These are phyloP conservation scores for Megaleporinus macrocephalus DNA, from an alignment of 2,113 vertebrate species.

Conservation along the genomic window DNA sequence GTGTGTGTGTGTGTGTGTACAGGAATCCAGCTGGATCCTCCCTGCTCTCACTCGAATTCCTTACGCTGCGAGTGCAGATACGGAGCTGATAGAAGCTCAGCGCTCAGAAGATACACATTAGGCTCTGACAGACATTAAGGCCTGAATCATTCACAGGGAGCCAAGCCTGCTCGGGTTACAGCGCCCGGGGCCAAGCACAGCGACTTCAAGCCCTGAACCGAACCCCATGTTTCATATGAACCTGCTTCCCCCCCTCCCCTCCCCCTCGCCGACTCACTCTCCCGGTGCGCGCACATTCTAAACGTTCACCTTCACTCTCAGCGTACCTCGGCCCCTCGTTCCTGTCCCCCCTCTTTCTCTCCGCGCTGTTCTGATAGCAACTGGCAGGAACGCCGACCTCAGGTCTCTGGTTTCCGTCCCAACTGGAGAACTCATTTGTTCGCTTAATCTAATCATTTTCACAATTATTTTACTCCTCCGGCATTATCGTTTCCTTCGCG, in stretches of 20 bases:
- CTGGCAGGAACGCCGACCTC: conserved; percentile 52
- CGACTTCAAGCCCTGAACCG: conserved; percentile 17
- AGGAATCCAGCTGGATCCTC: conserved; percentile 9
- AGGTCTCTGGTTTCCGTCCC: conserved; percentile 55
- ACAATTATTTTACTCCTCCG: conserved; percentile 52
- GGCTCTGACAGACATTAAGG: background rate
- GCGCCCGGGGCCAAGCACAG: conserved; percentile 8
- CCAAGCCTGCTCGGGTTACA: conserved; percentile 15
- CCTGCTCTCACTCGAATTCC: conserved; percentile 36
- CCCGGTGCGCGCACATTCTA: background rate
- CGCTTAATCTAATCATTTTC: conserved; percentile 60
- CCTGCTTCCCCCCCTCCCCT: conserved; percentile 31
- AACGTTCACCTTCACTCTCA: background rate
- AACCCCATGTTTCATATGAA: conserved; percentile 23
- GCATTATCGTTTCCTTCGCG: conserved; percentile 32
- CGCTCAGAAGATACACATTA: conserved; percentile 34
- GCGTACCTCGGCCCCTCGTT: conserved; percentile 28
- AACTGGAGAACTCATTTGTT: conserved; percentile 53
- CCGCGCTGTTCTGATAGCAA: conserved; percentile 39
- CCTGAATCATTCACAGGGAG: conserved; percentile 19
- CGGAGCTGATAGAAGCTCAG: conserved; percentile 28
- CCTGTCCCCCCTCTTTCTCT: conserved; percentile 14
- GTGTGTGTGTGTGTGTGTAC: conserved; percentile 20
- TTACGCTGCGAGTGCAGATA: conserved; percentile 45
- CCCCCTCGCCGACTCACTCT: conserved; percentile 15